Conservation (phyloP, 2,888 invertebrate genomes). For the Phlogophora meticulosa region DNA sequence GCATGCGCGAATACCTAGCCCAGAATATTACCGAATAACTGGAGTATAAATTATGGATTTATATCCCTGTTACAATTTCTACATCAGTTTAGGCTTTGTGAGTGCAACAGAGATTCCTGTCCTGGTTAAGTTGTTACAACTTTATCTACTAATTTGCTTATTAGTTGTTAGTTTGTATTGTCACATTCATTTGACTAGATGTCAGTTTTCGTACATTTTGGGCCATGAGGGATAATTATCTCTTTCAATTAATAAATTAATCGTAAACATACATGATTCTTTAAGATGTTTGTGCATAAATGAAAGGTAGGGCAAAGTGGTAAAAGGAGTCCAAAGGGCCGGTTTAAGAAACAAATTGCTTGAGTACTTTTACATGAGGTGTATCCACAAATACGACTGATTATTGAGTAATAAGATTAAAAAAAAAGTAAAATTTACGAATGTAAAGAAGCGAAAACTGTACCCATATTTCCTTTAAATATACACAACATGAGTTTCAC, state of each 20-base stretch:
- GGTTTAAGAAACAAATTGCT: neutral
- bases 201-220: neutral
- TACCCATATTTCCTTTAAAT: neutral
- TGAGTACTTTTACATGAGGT: neutral
- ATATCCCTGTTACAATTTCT: conserved; percentile 3
- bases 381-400: neutral
- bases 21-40: conserved; percentile 27
- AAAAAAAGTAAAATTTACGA: too few species aligned
- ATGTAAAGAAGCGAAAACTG: neutral
- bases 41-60: conserved; percentile 27
- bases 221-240: neutral
- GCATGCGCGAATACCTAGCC: conserved; percentile 64
- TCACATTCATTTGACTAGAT: conserved; percentile 25
- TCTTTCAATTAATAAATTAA: neutral
- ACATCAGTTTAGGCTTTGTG: conserved; percentile 32
- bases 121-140: conserved; percentile 27
- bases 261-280: neutral
- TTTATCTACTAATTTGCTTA: conserved; percentile 24
- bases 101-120: conserved; percentile 24
- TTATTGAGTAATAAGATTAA: neutral
- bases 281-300: neutral
- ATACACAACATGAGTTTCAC: neutral
- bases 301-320: neutral
- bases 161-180: conserved; percentile 24
- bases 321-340: neutral